Evolutionary conservation across 2,113 vertebrate genomes (phyloP), one percentile per base, ranked within the genome.

Genomic region (Notothenia rossii): DNA sequence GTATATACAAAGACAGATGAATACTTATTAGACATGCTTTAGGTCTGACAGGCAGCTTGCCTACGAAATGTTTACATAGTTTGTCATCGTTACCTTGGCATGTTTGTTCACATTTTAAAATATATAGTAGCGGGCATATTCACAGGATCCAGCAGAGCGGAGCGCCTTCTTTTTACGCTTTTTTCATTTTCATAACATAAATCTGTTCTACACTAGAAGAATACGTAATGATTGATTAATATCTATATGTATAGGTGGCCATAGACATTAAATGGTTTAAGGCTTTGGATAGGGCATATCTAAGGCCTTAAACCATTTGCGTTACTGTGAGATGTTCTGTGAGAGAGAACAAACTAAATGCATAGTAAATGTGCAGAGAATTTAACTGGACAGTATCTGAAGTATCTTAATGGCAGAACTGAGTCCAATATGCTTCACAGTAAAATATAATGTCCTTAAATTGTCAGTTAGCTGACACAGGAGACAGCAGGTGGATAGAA

Each of bases 401-500:
- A 72, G 36, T 8, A 40, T 40, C 7, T 40, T 40, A 74, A 49
- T 14, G 18, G 75, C 17, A 79, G 78, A 77, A 55, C 53, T 51
- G 79, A 64, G 72, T 72, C 54, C 75, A 82, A 74, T 82, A 84
- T 66, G 7, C 53, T 43, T 84, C 58, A 55, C 22, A 48, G 48
- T 55, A 68, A 83, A 61, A 78, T 68, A 81, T 33, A 54, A 9
- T 58, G 46, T 50, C 48, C 43, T 87, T 78, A 81, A 69, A 72
- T 63, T 79, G 9, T 72, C 77, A 18, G 5, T 81, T 54, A 62
- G n/a, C 46, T 17, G 56, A 75, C 46, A 77, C 36, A 61, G 10
- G 43, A 76, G 67, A 60, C 25, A 54, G 22, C n/a, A 73, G 36
- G 43, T n/a, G 51, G 55, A 76, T 17, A 20, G 36, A 10, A 60